A percentile compares a stretch with the other conserved stretches of the same genome.
phyloP scores from a whole-genome alignment of 2,888 invertebrate genomes.

The Temnothorax ravouxi region DNA sequence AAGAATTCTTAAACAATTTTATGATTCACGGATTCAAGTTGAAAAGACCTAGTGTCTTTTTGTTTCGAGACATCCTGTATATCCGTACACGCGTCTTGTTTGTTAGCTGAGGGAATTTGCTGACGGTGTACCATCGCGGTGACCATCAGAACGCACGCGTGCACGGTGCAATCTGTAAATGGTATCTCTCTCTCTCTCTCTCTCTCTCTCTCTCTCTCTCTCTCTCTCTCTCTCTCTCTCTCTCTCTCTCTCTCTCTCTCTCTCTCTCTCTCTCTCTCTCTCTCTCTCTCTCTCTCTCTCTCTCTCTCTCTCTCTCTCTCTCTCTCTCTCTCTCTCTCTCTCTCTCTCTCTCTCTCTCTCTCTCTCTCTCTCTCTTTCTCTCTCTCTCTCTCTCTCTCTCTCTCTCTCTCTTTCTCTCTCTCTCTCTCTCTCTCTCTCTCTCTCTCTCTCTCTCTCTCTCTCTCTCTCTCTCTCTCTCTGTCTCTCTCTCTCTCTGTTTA shows the following conservation, averaged over 20 bases:
- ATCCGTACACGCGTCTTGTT: conserved; percentile 59
- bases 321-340: conserved; percentile 4
- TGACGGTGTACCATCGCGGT: conserved; percentile 59
- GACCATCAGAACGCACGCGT: conserved; percentile 49
- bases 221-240: neutral
- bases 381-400: conserved; percentile 10
- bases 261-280: neutral
- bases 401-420: neutral
- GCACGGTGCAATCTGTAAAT: conserved; percentile 63
- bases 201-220: neutral
- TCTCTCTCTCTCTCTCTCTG: neutral
- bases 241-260: conserved; percentile 7
- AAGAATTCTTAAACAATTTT: neutral
- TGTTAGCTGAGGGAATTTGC: conserved; percentile 69
- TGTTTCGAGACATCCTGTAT: conserved; percentile 24
- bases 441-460: neutral
- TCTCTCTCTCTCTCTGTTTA: no score
- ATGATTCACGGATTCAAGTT: neutral
- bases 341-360: neutral
- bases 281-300: conserved; percentile 12
- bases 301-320: neutral
- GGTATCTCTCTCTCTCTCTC: conserved; percentile 30
- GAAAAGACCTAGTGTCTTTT: neutral
- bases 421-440: conserved; percentile 9
- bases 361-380: neutral